phyloP scores from a whole-genome alignment of 1,140 invertebrate species.

The Myzus persicae region DNA sequence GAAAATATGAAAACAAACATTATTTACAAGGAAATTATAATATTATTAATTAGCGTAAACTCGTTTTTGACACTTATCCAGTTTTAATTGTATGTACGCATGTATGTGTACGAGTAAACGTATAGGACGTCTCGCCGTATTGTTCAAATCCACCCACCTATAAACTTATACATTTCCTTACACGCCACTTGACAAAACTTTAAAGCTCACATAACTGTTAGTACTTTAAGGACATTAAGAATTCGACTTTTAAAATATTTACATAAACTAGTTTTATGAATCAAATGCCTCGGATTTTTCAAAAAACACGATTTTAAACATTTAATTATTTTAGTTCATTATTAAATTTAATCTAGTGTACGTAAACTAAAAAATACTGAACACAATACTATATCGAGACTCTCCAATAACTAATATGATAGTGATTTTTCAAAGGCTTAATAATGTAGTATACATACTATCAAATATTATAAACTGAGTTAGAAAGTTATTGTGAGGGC shows the following conservation, averaged over 20 bases:
- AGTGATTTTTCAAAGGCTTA: neutral
- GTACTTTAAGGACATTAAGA: neutral
- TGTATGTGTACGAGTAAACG: too few relatives aligned
- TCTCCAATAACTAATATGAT: neutral
- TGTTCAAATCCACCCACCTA: neutral
- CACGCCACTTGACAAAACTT: neutral
- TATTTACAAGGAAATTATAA: neutral
- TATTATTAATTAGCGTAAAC: neutral
- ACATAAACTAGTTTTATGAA: neutral
- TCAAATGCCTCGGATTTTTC: neutral
- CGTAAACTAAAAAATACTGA: too few relatives aligned
- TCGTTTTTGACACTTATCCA: constrained; percentile 14
- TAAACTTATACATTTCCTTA: neutral
- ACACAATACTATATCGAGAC: neutral
- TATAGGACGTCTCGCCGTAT: neutral
- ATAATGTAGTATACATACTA: neutral
- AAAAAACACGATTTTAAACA: too few relatives aligned
- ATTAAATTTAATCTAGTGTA: too few relatives aligned
- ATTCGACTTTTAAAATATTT: neutral
- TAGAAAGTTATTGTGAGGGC: neutral
- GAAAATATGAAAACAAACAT: neutral
- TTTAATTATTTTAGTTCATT: too few relatives aligned
- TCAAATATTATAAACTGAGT: neutral
- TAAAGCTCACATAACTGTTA: neutral
- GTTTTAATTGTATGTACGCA: neutral